Evolutionary conservation across 2,888 invertebrate genomes (phyloP), one percentile per base, ranked within the genome.

Genomic region (Ichneumon xanthorius): DNA sequence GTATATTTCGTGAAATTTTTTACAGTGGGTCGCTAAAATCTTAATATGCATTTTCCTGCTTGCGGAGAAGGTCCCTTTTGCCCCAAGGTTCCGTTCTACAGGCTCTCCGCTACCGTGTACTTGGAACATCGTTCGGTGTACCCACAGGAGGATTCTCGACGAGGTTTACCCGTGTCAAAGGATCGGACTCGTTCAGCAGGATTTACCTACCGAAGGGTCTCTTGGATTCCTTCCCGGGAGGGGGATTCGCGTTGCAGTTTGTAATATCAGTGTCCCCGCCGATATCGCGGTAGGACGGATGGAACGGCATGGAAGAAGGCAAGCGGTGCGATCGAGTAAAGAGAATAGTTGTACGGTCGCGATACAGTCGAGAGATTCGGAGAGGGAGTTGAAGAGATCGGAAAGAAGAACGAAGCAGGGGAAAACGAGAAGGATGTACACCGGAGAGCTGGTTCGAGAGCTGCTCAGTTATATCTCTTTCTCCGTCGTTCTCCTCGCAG

Each of bases 401-500:
- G 87, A 88, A 87, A 81, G 86, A 88, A 75, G 87, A 22, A 26
- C 14, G 58, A 14, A 14, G 26, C 22, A 11, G 26, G 26, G 58
- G 58, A 58, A 11, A 58, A 58, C 58, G 58, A 26, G 58, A 58
- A 58, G 58, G 58, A 58, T 48, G 16, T 4, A 48, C 45, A 22
- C 58, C 88, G 88, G 88, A 89, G 89, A 88, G 88, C 89, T 89
- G 86, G 83, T 30, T 68, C 45, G 86, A 86, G 88, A 19, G n/a
- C 37, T 7, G 72, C 48, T 22, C 58, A 50, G 75, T 75, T 40
- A 4, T 73, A n/a, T 65, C 75, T 67, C 65, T 30, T 26, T 53
- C 53, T 55, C 67, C 19, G 16, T 77, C 77, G n/a, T 40, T 33
- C 65, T 14, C 14, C 65, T 33, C 26, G 50, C 71, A 77, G 75